Evolutionary conservation across 1,140 invertebrate species (phyloP), one percentile per base, ranked within the genome.

Genomic region (Tetramorium alpestre): DNA sequence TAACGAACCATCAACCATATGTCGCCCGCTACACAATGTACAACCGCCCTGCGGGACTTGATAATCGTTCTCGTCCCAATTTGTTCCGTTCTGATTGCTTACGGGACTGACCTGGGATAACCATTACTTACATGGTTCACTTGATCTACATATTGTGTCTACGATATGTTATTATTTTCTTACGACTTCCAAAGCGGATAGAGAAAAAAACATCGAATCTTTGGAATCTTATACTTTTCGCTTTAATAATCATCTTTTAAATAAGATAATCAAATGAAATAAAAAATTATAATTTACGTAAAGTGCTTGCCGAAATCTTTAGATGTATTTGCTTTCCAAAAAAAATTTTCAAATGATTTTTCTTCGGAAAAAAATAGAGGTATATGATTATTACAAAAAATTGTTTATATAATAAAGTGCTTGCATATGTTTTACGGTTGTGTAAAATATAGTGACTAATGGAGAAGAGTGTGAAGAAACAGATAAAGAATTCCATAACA

Each of bases 71-170:
- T 87, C 89, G 89, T 92, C 87, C 88, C 85, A 91, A 93, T 93
- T 93, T 90, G 85, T 92, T 89, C 87, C 88, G 90, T 89, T 86
- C 86, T 85, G 92, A 92, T 92, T 92, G 85, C 88, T 87, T 85
- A 80, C 78, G 86, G 78, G 88, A 91, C 90, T 93, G 91, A 93
- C 92, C 93, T 92, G 76, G 47, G 90, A 80, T 84, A 93, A 92
- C 88, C 82, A 88, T 87, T 28, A 25, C 51, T 51, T 62, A 11
- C 38, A 60, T 16, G 72, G 56, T 75, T 47, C 70, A 73, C 56
- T 84, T 41, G 11, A 7, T 33, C 13, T n/a, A 38, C 67, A 22
- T 44, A 47, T 84, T 60, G 22, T 25, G 38, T 47, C 41, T 58
- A 41, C 41, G 51, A 62, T 11, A 60, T 10, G 18, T 75, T 73